Base-by-base conservation (phyloP, 2,888 invertebrate species). In the Mechanitis messenoides region DNA sequence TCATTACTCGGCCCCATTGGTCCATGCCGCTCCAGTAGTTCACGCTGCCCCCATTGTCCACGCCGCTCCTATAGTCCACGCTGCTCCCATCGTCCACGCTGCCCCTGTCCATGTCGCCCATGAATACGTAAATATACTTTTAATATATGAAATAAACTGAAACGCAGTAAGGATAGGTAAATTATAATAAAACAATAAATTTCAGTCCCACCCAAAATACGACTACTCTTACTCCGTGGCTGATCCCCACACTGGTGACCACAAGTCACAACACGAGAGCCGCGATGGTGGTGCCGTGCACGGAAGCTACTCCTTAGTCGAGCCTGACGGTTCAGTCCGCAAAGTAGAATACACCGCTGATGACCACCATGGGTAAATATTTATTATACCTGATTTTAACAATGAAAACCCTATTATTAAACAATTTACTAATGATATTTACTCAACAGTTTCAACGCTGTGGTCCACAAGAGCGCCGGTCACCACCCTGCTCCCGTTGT, bases 331-430 rank as follows among this genome's bases (percentile, higher is more conserved):
- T 77, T 92, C 92, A 74, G 85, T 92, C 66, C 91, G 92, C 80
- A 92, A 92, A 73, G 92, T 92, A 70, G 92, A 92, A 70, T 92
- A 92, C 86, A 91, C 90, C 79, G 92, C 92, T 73, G 92, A 92
- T 67, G 91, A 92, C 80, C 91, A 92, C 81, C 76, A 91, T 62
- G 92, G 92, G 87, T 92, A 91, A 83, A 83, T 9, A 42, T 9
- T 42, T 42, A 42, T 9, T 20, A 9, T 50, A 2, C 9, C 31
- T 50, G 7, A 50, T 20, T 1, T 2, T 6, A 50, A 31, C 9
- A 42, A 11, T 7, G 42, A 9, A 9, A 42, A 42, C 1, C 7
- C 42, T 42, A 42, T 42, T 3, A 42, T 42, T 7, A 9, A 42
- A 42, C 9, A 42, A 42, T 5, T 3, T 42, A 42, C n/a, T 33